phyloP scores from a whole-genome alignment of 2,888 invertebrate species.

The Asteroscopus sphinx region DNA sequence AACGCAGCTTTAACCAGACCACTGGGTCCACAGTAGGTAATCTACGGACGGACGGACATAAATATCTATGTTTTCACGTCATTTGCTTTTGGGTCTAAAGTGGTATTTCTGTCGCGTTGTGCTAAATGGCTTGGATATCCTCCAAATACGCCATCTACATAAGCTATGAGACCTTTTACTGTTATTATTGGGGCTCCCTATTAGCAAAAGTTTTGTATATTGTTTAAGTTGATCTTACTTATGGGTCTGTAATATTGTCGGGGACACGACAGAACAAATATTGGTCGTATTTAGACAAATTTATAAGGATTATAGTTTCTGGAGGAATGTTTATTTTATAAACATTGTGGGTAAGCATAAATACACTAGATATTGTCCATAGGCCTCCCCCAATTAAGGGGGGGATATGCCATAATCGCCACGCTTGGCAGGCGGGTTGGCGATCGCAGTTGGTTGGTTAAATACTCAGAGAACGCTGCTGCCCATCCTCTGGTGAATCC shows the following conservation, averaged over 20 bases:
- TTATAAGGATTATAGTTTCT: constrained; percentile 22
- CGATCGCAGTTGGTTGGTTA: no score
- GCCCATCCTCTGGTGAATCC: no score
- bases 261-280: constrained; percentile 38
- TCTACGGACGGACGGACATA: constrained; percentile 62
- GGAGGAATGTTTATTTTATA: not conserved
- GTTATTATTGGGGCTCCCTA: constrained; percentile 75
- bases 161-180: constrained; percentile 80
- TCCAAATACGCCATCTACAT: constrained; percentile 86
- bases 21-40: constrained; percentile 56
- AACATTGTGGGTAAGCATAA: constrained; percentile 10
- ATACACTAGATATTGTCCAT: constrained; percentile 1
- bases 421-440: no score
- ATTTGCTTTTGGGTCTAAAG: constrained; percentile 82
- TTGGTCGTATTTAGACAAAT: constrained; percentile 36
- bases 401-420: no score
- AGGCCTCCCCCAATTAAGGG: no score
- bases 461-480: no score
- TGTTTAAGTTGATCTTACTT: constrained; percentile 60
- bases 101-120: constrained; percentile 79
- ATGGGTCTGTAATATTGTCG: constrained; percentile 26
- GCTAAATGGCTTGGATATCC: constrained; percentile 85
- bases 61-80: constrained; percentile 82
- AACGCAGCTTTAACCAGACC: constrained; percentile 40
- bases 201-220: constrained; percentile 68